Percentiles rank a stretch among this genome's conserved stretches.
phyloP scores from a whole-genome alignment of 1,140 invertebrate genomes.

The Zaprionus ornatus region DNA sequence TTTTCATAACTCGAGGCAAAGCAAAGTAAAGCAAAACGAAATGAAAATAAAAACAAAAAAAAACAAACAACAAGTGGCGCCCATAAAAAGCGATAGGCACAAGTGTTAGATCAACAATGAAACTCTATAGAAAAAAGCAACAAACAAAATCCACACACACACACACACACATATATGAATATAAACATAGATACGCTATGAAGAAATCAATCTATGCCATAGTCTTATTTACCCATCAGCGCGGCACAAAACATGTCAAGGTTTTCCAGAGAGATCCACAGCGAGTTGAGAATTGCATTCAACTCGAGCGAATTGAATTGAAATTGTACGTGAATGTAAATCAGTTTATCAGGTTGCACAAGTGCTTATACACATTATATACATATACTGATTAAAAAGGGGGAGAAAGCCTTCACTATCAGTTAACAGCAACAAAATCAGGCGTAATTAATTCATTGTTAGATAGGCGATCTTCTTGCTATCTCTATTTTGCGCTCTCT shows the following conservation, averaged over 20 bases:
- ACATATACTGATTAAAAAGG: conserved; percentile 34
- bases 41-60: background rate
- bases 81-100: conserved; percentile 34
- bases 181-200: background rate
- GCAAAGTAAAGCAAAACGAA: background rate
- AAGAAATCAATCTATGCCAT: conserved; percentile 24
- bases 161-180: background rate
- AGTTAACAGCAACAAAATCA: background rate
- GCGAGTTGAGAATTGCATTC: background rate
- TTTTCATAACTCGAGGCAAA: conserved; percentile 29
- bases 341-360: conserved; percentile 16
- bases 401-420: conserved; percentile 25
- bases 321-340: conserved; percentile 13
- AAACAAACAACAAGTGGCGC: conserved; percentile 40
- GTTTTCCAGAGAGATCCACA: conserved; percentile 22
- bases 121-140: conserved; percentile 24
- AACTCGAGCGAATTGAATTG: conserved; percentile 3
- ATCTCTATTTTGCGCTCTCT: background rate
- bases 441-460: conserved; percentile 35
- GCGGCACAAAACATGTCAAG: conserved; percentile 41
- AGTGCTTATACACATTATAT: conserved; percentile 6
- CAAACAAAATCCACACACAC: conserved; percentile 18
- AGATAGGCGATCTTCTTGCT: conserved; percentile 10
- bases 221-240: conserved; percentile 17
- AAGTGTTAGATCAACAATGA: conserved; percentile 39